Conservation (phyloP, 1,140 invertebrate species). For the Dermatophagoides farinae region DNA sequence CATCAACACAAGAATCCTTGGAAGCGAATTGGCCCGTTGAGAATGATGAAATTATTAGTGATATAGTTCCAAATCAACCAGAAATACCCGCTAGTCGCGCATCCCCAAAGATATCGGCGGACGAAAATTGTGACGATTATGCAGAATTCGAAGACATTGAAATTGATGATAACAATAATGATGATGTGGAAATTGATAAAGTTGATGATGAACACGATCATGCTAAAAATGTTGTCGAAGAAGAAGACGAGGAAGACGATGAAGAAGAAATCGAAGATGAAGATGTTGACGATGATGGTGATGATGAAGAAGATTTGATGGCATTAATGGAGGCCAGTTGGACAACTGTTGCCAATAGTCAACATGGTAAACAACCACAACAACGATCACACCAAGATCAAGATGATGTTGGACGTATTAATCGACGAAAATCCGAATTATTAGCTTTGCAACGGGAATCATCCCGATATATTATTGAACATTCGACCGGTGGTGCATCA, state of each 20-base stretch:
- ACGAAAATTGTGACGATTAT: too few species aligned
- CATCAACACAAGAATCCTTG: too few species aligned
- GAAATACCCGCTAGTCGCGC: too few species aligned
- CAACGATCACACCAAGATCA: not conserved
- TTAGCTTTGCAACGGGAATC: not conserved
- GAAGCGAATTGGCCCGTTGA: too few species aligned
- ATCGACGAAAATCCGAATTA: not conserved
- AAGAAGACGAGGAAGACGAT: not conserved
- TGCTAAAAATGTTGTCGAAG: not conserved
- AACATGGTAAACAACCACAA: not conserved
- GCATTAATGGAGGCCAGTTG: constrained; percentile 15
- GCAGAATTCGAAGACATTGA: not conserved
- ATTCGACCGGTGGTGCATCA: not conserved
- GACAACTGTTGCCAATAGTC: constrained; percentile 8
- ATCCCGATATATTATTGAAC: not conserved
- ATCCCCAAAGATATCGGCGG: too few species aligned
- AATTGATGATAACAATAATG: not conserved
- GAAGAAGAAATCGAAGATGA: not conserved
- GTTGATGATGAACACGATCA: not conserved
- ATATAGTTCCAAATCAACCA: too few species aligned
- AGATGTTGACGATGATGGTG: not conserved
- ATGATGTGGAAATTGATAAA: not conserved
- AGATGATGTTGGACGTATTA: not conserved
- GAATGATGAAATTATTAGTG: too few species aligned
- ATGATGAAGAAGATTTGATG: constrained; percentile 9